A percentile compares a stretch with the other conserved stretches of the same genome.
Evolutionary conservation across 2,797 vertebrate genomes (phyloP).

Genomic region (Smutsia temminckii): DNA sequence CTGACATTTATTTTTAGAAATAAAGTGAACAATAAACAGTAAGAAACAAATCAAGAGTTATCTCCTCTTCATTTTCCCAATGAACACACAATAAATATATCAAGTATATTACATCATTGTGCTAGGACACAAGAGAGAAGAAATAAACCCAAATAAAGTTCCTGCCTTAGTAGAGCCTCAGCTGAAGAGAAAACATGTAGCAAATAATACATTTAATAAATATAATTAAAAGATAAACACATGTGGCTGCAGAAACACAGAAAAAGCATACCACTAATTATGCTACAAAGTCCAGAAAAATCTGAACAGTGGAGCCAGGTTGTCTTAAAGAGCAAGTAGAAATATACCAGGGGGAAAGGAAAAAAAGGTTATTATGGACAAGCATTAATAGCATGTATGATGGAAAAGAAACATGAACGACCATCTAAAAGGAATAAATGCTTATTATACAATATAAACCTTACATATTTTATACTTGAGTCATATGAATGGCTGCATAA

Average conservation of each 20-base stretch:
- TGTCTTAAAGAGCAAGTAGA: not conserved
- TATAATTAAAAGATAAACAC: slow-evolving; percentile 28
- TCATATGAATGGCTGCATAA: not conserved
- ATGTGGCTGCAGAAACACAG: not conserved
- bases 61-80: not conserved
- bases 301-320: not conserved
- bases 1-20: not conserved
- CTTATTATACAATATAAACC: not conserved
- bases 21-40: not conserved
- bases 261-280: not conserved
- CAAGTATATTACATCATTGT: not conserved
- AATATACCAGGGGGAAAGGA: not conserved
- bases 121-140: not conserved
- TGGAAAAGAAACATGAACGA: not conserved
- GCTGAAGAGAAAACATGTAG: not conserved
- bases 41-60: not conserved
- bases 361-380: not conserved
- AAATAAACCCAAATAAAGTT: not conserved
- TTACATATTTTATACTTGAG: not conserved
- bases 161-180: not conserved
- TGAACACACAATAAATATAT: not conserved
- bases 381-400: not conserved
- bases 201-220: not conserved
- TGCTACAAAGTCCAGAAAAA: not conserved
- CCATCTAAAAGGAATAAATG: not conserved